Evolutionary conservation across 2,797 vertebrate genomes (phyloP).

Genomic region (Mycteria americana): DNA sequence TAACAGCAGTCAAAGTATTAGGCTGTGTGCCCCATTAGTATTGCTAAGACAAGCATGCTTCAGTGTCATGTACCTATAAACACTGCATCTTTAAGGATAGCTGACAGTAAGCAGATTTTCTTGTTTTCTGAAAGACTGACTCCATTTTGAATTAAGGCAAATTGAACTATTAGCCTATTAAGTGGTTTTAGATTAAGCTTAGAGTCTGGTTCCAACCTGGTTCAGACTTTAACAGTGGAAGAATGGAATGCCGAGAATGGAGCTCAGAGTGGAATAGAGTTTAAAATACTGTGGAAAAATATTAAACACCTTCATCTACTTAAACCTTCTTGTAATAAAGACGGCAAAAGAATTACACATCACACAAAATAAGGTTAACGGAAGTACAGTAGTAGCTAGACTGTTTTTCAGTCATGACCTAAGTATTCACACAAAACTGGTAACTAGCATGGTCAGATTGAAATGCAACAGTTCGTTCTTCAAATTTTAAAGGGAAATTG

Average conservation of each 20-base stretch:
- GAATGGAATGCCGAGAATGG: slow-evolving; percentile 5
- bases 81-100: background rate
- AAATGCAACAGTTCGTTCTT: background rate
- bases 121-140: background rate
- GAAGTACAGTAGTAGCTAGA: background rate
- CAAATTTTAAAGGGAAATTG: background rate
- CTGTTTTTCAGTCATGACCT: background rate
- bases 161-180: background rate
- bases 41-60: background rate
- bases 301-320: slow-evolving; percentile 10
- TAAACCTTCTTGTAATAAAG: background rate
- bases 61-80: background rate
- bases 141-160: background rate
- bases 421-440: background rate
- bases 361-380: background rate
- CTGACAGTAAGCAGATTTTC: background rate
- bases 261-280: background rate
- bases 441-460: background rate
- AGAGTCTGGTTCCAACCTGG: background rate
- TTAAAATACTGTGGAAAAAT: background rate
- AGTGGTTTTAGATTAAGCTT: background rate
- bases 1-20: background rate
- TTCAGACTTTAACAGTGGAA: background rate
- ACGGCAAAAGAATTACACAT: background rate
- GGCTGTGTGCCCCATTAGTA: background rate